Evolutionary conservation across 2,113 vertebrate species (phyloP).

Genomic region (Rhegmatorhina hoffmannsi): DNA sequence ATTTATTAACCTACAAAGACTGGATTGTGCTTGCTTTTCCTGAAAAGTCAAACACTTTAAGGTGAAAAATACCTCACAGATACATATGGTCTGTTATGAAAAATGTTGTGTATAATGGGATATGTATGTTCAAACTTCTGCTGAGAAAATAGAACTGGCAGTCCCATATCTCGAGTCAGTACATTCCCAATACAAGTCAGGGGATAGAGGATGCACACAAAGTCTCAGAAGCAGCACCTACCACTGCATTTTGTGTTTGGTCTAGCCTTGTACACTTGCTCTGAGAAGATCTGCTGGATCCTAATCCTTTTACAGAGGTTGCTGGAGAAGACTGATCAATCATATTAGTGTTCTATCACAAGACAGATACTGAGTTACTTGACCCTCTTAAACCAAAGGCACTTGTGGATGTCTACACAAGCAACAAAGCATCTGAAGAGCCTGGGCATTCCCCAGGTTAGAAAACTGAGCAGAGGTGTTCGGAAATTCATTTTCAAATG

Average conservation of each 20-base stretch:
- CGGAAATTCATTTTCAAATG: neutral
- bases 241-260: neutral
- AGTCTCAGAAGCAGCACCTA: neutral
- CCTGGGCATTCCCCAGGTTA: neutral
- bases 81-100: neutral
- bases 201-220: neutral
- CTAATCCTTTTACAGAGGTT: neutral
- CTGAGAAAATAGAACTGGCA: neutral
- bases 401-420: neutral
- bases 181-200: neutral
- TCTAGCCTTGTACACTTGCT: neutral
- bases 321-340: neutral
- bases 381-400: neutral
- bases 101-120: neutral
- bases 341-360: neutral
- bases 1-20: neutral
- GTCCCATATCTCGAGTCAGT: neutral
- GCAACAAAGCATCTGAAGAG: neutral
- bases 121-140: neutral
- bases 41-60: neutral
- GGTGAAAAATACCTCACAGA: neutral
- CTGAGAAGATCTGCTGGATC: neutral
- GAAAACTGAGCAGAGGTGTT: neutral
- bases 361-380: neutral
- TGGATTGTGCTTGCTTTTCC: neutral